A percentile compares a stretch with the other conserved stretches of the same genome.
These are phyloP conservation scores for Limnodromus scolopaceus DNA, from an alignment of 2,797 vertebrate species.

Conservation along the genomic window DNA sequence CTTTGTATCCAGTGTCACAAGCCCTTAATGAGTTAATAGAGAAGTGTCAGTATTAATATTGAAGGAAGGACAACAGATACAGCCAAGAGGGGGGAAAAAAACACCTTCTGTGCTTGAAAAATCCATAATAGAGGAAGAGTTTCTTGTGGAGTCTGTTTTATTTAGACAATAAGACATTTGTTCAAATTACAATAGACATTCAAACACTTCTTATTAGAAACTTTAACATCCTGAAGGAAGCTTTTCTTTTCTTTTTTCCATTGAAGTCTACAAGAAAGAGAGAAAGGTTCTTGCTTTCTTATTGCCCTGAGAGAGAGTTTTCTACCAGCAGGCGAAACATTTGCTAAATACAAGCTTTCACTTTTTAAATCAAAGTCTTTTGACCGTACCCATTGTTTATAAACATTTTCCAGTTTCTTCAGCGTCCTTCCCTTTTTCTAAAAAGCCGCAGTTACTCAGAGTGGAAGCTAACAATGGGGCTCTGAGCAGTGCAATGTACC, in stretches of 20 bases:
- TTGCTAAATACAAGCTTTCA: neutral
- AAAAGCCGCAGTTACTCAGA: neutral
- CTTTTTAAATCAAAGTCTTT: neutral
- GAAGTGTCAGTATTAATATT: slow-evolving; percentile 55
- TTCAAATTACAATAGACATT: slow-evolving; percentile 57
- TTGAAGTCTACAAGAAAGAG: neutral
- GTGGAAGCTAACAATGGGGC: neutral
- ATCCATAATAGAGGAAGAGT: slow-evolving; percentile 24
- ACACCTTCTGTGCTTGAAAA: neutral
- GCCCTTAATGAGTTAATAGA: slow-evolving; percentile 50
- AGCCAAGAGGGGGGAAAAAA: neutral
- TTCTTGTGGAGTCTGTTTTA: slow-evolving; percentile 44
- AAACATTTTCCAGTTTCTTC: neutral
- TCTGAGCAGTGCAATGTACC: neutral
- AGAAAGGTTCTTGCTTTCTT: neutral
- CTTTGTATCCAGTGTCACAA: slow-evolving; percentile 58
- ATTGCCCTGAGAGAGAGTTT: neutral
- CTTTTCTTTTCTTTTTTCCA: neutral
- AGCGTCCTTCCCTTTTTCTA: neutral
- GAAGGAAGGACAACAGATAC: slow-evolving; percentile 31
- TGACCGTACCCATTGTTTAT: neutral
- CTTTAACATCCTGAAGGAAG: slow-evolving; percentile 28
- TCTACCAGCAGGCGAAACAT: neutral
- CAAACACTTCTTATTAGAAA: slow-evolving; percentile 53
- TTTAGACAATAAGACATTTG: slow-evolving; percentile 57